These are phyloP conservation scores for Furcifer pardalis DNA, from an alignment of 2,797 vertebrate species.

Conservation along the genomic window DNA sequence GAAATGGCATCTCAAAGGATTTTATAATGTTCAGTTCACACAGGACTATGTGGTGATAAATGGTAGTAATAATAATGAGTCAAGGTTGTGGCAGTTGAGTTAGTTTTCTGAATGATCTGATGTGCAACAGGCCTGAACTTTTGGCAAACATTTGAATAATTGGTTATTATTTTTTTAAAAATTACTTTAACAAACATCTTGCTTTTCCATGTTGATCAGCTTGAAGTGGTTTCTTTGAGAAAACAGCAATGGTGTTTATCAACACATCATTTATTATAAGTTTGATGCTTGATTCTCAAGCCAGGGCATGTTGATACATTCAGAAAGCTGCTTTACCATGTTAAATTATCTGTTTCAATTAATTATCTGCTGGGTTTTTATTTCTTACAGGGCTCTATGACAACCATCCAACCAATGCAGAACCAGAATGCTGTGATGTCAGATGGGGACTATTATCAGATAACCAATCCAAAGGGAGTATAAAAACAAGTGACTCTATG, in stretches of 20 bases:
- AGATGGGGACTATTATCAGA: constrained; percentile 89
- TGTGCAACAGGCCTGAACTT: background rate
- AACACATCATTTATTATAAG: background rate
- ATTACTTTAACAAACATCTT: background rate
- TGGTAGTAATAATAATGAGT: background rate
- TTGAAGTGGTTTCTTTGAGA: background rate
- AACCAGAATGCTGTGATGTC: constrained; percentile 97
- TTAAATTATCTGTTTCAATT: background rate
- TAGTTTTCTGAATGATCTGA: background rate
- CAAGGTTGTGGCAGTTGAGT: background rate
- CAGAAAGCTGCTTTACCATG: background rate
- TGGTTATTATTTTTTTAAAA: background rate
- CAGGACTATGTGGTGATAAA: background rate
- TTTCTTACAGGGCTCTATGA: constrained; percentile 89
- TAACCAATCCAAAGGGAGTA: constrained; percentile 85
- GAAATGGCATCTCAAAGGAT: too few relatives aligned
- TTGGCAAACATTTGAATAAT: background rate
- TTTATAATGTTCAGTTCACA: background rate
- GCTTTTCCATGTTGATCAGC: background rate
- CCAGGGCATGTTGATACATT: background rate
- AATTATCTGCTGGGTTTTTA: constrained; percentile 49
- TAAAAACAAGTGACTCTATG: constrained; percentile 87
- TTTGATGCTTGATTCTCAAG: background rate
- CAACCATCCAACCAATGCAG: constrained; percentile 88
- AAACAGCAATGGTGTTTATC: background rate